Base-by-base conservation (phyloP, 2,113 vertebrate genomes). In the Pipra filicauda region DNA sequence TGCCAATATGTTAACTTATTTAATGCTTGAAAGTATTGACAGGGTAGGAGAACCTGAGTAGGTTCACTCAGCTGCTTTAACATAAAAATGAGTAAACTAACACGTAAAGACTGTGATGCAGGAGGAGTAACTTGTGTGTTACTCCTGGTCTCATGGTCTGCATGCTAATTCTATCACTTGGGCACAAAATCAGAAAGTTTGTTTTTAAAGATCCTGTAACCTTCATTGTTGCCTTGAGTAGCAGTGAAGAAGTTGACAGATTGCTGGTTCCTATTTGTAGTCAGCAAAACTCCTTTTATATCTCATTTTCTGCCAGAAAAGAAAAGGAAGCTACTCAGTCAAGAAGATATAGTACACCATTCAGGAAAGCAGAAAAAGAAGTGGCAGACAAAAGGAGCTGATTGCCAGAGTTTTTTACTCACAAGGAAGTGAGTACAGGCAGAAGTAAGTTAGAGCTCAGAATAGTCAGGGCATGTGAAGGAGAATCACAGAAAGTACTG, bases 331-430 rank as follows among this genome's bases (percentile, higher is more conserved):
- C 55, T 79, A 73, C 75, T 94, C 79, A 85, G 88, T 93, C 91
- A 93, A 66, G 59, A 94, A 91, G 90, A 93, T 44, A 51, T 30
- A 93, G 78, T 49, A 80, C 27, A 85, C 22, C 59, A 85, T 73
- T 94, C 81, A 88, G 62, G 54, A 89, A 92, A 88, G 55, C 43
- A 88, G 71, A 91, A 92, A 87, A 89, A 85, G 70, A 79, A 67
- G 58, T 41, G 65, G 48, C 51, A 96, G 78, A 96, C 91, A 96
- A 96, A 95, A 22, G 35, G 28, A 95, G 43, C 55, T 96, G 93
- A 94, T 94, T 93, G 85, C 88, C 27, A 24, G 88, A 79, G 82
- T 93, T 91, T 0, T 0, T 84, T 93, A 80, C 12, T 86, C 69
- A 33, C 17, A 61, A 84, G 59, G 41, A 95, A 95, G 4, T 83